These are phyloP conservation scores for Neotoxoptera formosana DNA, from an alignment of 1,140 invertebrate genomes.

Conservation along the genomic window DNA sequence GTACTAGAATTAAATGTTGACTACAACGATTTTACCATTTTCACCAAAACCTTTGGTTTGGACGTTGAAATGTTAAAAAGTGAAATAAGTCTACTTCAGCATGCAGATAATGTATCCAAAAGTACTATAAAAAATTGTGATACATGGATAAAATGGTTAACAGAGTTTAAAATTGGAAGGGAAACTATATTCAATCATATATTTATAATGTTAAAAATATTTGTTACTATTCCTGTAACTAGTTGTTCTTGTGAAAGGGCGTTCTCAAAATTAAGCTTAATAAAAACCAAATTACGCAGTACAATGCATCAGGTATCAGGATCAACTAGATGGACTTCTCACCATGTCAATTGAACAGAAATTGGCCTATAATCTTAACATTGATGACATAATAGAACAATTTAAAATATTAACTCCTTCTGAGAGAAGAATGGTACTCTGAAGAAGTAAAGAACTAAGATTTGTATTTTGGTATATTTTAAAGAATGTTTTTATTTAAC, in stretches of 20 bases:
- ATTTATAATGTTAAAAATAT: background rate
- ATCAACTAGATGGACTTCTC: background rate
- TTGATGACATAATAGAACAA: background rate
- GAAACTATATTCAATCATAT: background rate
- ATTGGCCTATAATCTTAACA: background rate
- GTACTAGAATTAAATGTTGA: background rate
- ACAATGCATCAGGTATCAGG: constrained; percentile 38
- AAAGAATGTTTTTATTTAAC: too few species aligned
- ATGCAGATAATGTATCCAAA: background rate
- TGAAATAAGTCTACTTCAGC: background rate
- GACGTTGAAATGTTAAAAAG: background rate
- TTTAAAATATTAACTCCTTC: constrained; percentile 4
- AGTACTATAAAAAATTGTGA: background rate
- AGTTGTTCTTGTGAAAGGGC: constrained; percentile 30
- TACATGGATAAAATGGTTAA: background rate
- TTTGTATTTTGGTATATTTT: too few species aligned
- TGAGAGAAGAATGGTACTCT: background rate
- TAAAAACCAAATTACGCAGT: constrained; percentile 41
- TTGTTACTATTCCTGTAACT: constrained; percentile 14
- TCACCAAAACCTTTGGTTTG: background rate
- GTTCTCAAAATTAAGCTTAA: constrained; percentile 29
- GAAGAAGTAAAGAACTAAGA: too few species aligned
- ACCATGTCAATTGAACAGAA: constrained; percentile 10
- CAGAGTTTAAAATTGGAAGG: background rate
- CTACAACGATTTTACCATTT: background rate